These are phyloP conservation scores for Cydia strobilella DNA, from an alignment of 1,140 invertebrate genomes.

Conservation along the genomic window DNA sequence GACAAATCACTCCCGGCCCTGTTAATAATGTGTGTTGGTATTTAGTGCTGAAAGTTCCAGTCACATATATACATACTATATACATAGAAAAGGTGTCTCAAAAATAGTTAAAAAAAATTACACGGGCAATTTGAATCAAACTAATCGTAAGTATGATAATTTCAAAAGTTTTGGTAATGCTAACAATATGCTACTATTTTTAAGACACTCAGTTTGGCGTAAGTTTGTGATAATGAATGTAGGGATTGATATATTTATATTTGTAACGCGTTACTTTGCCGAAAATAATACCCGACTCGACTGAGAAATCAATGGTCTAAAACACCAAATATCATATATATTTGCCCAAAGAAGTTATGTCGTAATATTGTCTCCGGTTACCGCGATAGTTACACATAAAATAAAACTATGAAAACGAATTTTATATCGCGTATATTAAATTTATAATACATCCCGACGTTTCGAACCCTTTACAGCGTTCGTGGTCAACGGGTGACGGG, in stretches of 20 bases:
- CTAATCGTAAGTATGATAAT: too few species aligned
- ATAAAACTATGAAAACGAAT: too few species aligned
- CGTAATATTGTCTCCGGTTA: too few species aligned
- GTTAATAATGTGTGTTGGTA: not conserved
- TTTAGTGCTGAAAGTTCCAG: not conserved
- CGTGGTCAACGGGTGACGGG: too few species aligned
- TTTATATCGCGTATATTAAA: too few species aligned
- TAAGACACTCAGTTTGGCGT: not conserved
- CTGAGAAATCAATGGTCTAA: not conserved
- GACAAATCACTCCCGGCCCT: too few species aligned
- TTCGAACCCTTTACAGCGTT: too few species aligned
- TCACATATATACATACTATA: not conserved
- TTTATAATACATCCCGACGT: too few species aligned
- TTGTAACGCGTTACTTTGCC: not conserved
- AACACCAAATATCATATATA: not conserved
- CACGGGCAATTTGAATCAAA: too few species aligned
- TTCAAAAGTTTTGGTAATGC: too few species aligned
- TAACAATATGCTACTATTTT: not conserved
- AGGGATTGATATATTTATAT: conserved; percentile 21
- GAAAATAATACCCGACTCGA: not conserved
- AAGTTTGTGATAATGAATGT: conserved; percentile 11
- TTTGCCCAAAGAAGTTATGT: not conserved
- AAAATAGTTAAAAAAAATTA: not conserved
- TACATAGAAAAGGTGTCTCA: not conserved
- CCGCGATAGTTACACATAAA: too few species aligned